A percentile compares a stretch with the other conserved stretches of the same genome.
These are phyloP conservation scores for Enteromius thamalakanensis DNA, from an alignment of 2,797 vertebrate genomes.

Conservation along the genomic window DNA sequence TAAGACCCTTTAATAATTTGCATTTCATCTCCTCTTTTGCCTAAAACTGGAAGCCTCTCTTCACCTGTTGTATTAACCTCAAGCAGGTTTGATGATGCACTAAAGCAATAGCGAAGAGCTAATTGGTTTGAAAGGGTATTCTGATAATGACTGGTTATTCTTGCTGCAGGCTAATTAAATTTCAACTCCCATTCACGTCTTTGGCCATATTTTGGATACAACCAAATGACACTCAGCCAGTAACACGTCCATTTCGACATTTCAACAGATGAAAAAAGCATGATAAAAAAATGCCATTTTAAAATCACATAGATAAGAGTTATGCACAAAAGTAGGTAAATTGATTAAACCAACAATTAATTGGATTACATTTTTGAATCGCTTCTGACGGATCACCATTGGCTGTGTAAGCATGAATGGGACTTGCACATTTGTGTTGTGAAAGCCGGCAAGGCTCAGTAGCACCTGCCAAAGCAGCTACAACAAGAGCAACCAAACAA, in stretches of 20 bases:
- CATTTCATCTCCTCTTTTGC: not conserved
- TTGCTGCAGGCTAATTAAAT: not conserved
- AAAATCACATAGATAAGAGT: not conserved
- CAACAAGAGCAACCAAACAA: constrained; percentile 28
- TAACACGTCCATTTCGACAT: not conserved
- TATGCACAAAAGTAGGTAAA: not conserved
- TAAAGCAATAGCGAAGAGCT: not conserved
- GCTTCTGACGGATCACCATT: not conserved
- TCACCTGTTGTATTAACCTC: not conserved
- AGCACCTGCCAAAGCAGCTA: constrained; percentile 30
- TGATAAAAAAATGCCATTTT: not conserved
- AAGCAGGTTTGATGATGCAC: constrained; percentile 7
- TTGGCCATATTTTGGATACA: not conserved
- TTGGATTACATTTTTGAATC: not conserved
- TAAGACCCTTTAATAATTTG: not conserved
- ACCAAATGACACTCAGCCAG: not conserved
- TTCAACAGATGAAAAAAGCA: not conserved
- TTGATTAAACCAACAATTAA: not conserved
- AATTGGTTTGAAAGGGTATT: constrained; percentile 26
- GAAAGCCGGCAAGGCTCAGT: constrained; percentile 5
- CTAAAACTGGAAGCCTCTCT: not conserved
- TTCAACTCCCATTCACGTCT: not conserved
- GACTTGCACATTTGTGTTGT: constrained; percentile 14
- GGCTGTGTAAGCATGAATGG: constrained; percentile 7
- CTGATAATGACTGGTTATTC: constrained; percentile 18